These are phyloP conservation scores for Scaptomyza cyrtandrae DNA, from an alignment of 2,888 invertebrate genomes.

Conservation along the genomic window DNA sequence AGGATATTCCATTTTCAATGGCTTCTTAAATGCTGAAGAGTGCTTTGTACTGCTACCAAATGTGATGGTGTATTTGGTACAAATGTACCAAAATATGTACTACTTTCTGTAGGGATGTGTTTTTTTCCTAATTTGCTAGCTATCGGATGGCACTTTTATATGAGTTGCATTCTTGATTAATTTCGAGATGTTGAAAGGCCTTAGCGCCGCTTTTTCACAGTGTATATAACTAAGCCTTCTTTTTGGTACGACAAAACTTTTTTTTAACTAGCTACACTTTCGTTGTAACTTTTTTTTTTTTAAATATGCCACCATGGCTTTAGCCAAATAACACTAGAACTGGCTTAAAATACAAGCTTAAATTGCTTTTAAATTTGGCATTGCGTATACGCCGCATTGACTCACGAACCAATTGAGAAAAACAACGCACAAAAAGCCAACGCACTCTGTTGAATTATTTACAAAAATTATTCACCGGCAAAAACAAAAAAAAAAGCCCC, in stretches of 20 bases:
- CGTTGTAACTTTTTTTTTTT: too few relatives aligned
- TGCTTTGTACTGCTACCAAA: neutral
- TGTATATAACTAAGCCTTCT: too few relatives aligned
- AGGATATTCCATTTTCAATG: constrained; percentile 5
- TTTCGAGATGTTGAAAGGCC: too few relatives aligned
- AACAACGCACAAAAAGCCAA: neutral
- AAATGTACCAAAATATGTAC: neutral
- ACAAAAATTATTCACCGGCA: constrained; percentile 3
- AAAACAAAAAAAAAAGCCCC: neutral
- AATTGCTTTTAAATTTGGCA: neutral
- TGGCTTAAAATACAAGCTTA: neutral
- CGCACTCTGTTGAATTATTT: constrained; percentile 3
- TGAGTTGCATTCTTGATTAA: too few relatives aligned
- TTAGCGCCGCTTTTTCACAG: too few relatives aligned
- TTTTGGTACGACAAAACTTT: too few relatives aligned
- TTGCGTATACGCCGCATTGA: constrained; percentile 44
- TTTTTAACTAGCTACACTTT: neutral
- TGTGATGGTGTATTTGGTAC: neutral
- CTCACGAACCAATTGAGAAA: neutral
- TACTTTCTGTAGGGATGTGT: neutral
- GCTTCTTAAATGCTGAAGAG: neutral
- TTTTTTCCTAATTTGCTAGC: too few relatives aligned
- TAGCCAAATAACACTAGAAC: neutral
- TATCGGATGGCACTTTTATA: too few relatives aligned
- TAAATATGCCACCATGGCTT: neutral